phyloP scores from a whole-genome alignment of 2,113 vertebrate species.

The Cinclus mexicanus region DNA sequence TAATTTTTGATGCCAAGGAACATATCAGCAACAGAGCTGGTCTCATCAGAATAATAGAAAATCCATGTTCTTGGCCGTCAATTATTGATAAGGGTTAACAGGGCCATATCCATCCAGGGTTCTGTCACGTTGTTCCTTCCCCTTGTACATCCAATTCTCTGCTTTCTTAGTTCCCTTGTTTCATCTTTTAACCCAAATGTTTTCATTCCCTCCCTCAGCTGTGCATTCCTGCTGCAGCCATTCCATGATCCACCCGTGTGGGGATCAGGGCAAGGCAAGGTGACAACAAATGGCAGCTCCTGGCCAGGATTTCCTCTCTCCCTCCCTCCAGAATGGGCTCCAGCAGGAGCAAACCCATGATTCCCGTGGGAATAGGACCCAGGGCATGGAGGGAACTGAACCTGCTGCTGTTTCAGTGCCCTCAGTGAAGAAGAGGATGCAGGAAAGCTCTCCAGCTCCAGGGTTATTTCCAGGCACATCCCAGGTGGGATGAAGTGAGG shows the following conservation, averaged over 20 bases:
- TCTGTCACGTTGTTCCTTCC: not conserved
- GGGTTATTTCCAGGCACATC: not conserved
- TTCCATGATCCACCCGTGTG: no score
- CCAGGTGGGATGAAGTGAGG: not conserved
- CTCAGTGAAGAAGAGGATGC: not conserved
- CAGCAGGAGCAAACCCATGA: not conserved
- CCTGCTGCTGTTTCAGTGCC: not conserved
- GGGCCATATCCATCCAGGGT: not conserved
- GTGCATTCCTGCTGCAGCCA: not conserved
- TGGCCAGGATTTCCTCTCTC: not conserved
- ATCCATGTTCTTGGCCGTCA: not conserved
- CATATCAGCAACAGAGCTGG: not conserved
- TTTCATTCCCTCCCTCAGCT: not conserved
- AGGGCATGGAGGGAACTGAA: not conserved
- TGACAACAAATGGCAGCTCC: not conserved
- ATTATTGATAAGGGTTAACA: conserved; percentile 15
- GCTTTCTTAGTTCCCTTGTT: not conserved
- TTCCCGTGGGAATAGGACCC: not conserved
- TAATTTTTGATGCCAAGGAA: not conserved
- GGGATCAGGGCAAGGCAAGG: not conserved
- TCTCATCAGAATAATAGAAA: conserved; percentile 22
- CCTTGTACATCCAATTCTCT: not conserved
- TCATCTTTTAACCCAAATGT: not conserved
- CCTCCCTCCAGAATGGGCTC: not conserved
- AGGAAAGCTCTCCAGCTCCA: not conserved